Evolutionary conservation across 2,888 invertebrate species (phyloP), one percentile per base, ranked within the genome.

Genomic region (Leucoma salicis): DNA sequence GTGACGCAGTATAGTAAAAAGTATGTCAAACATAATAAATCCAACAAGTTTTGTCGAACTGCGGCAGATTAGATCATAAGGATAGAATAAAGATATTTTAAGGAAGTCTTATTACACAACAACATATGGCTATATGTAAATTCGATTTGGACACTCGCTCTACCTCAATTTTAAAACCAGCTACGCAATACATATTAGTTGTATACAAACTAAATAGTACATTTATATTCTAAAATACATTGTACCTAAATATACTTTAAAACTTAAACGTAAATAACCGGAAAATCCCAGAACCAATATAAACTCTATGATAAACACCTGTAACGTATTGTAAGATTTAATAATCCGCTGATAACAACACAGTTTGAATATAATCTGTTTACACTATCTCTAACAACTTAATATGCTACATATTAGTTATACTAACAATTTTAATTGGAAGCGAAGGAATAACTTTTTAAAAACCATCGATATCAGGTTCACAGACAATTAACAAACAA

Each of bases 381-480:
- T 21, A 21, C 21, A 21, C 5, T 21, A 21, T 8, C 21, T 21
- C 6, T 21, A 3, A 21, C 1, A 6, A 21, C 21, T 2, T 21
- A n/a, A 21, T 21, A 21, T 21, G 6, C 8, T 8, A 21, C 5
- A 21, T 21, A 21, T 3, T 21, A 21, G 8, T 21, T 21, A 21
- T 8, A 21, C 21, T 21, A 21, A 21, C 21, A 21, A 5, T 2
- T 8, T 21, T 21, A 21, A 4, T 3, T 16, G 3, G 16, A 21
- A 21, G 7, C 6, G 8, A 21, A 21, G 8, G 8, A 35, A 48
- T 33, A 35, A 48, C 39, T 36, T 54, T 29, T 39, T 46, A 39
- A 46, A 45, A 52, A 39, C 49, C 39, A 47, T 48, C 47, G 21
- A 6, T 8, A 48, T 38, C 40, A 56, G 51, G 48, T 63, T 48